A percentile compares a stretch with the other conserved stretches of the same genome.
phyloP scores from a whole-genome alignment of 2,888 invertebrate genomes.

The Leptopilina syphax region DNA sequence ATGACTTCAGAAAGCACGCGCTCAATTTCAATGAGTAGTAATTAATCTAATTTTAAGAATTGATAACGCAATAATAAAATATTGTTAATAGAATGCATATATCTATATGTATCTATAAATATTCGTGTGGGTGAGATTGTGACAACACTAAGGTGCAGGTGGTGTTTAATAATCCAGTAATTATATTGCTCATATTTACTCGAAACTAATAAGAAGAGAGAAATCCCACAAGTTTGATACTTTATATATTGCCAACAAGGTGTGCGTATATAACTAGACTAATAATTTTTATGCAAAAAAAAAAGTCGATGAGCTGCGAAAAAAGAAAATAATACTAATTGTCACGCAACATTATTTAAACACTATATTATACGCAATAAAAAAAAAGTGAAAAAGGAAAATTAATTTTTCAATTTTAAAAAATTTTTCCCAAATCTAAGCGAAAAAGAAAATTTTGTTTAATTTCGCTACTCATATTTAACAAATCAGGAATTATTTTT shows the following conservation, averaged over 20 bases:
- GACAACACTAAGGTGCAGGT: slow-evolving; percentile 40
- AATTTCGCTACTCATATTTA: too few relatives aligned
- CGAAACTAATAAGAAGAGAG: slow-evolving; percentile 22
- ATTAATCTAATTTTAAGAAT: too few relatives aligned
- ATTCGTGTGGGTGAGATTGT: slow-evolving; percentile 1
- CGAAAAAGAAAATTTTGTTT: too few relatives aligned
- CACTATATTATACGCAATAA: not conserved
- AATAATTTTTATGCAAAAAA: not conserved
- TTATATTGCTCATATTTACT: slow-evolving; percentile 11
- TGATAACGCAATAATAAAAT: too few relatives aligned
- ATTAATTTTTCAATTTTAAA: too few relatives aligned
- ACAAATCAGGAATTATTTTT: too few relatives aligned
- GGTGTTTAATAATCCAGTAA: slow-evolving; percentile 41
- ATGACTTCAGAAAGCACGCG: too few relatives aligned
- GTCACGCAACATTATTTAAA: not conserved
- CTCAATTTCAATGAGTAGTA: too few relatives aligned
- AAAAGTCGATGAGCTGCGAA: not conserved
- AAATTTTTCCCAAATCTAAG: too few relatives aligned
- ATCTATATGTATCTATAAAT: not conserved
- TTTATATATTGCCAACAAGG: slow-evolving; percentile 23
- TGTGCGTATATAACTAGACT: slow-evolving; percentile 10
- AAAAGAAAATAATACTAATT: not conserved
- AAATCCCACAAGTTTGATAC: slow-evolving; percentile 16
- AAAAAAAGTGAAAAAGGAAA: too few relatives aligned
- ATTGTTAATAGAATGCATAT: too few relatives aligned